Conservation (phyloP, 2,797 vertebrate species). For the Pogonophryne albipinna region DNA sequence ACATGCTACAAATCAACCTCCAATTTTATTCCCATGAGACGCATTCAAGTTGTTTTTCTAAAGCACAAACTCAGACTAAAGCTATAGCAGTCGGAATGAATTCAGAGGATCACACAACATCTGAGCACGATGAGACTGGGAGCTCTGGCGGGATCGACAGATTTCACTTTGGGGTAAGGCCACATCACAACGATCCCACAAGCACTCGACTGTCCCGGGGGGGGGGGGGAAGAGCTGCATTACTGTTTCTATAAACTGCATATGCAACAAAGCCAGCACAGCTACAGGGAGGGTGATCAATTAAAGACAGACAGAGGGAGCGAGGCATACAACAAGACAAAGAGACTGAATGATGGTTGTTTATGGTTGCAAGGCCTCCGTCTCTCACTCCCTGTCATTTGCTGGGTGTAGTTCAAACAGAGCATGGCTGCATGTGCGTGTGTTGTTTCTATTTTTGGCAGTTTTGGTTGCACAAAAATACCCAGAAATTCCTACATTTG, state of each 20-base stretch:
- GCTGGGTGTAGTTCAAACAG: constrained; percentile 69
- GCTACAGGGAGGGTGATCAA: constrained; percentile 41
- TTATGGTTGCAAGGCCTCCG: constrained; percentile 65
- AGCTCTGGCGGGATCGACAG: constrained; percentile 49
- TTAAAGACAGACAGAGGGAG: constrained; percentile 48
- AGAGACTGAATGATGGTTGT: constrained; percentile 66
- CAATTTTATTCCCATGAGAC: constrained; percentile 27
- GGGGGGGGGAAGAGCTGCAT: constrained; percentile 9
- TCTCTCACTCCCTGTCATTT: constrained; percentile 79
- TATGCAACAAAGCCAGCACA: constrained; percentile 48
- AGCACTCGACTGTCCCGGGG: constrained; percentile 29
- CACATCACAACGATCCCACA: constrained; percentile 44
- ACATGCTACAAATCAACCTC: constrained; percentile 31
- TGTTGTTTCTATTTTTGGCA: constrained; percentile 68
- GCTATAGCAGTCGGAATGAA: constrained; percentile 28
- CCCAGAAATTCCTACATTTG: constrained; percentile 52
- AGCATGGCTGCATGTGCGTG: constrained; percentile 18
- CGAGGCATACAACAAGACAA: constrained; percentile 57
- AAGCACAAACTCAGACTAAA: constrained; percentile 27
- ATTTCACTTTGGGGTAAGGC: constrained; percentile 55
- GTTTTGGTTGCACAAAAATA: constrained; percentile 56
- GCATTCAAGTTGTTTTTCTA: constrained; percentile 23
- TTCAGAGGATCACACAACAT: constrained; percentile 30
- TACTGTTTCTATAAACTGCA: constrained; percentile 37
- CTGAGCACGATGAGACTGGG: constrained; percentile 31